Conservation (phyloP, 1,140 invertebrate species). For the Cepaea nemoralis region DNA sequence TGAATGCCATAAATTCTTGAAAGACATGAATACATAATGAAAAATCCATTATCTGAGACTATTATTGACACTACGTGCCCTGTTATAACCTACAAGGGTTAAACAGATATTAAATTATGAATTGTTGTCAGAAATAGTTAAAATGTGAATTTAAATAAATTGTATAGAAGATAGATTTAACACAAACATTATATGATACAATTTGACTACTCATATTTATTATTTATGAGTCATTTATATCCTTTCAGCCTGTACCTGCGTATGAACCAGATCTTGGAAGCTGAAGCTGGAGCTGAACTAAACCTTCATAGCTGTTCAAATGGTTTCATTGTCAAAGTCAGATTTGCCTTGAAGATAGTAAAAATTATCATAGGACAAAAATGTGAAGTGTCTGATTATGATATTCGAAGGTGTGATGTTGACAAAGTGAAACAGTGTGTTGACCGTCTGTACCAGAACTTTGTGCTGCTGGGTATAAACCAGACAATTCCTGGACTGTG, state of each 20-base stretch:
- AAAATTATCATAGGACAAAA: neutral
- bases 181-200: too few species aligned
- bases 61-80: too few species aligned
- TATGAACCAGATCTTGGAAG: neutral
- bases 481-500: slow-evolving; percentile 13
- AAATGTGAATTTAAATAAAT: too few species aligned
- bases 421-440: slow-evolving; percentile 18
- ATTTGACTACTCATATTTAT: too few species aligned
- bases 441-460: neutral
- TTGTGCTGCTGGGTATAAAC: neutral
- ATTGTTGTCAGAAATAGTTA: too few species aligned
- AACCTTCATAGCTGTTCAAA: neutral
- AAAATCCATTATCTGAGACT: too few species aligned
- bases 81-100: too few species aligned
- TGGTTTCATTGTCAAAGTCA: slow-evolving; percentile 1
- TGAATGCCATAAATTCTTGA: too few species aligned
- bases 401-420: neutral
- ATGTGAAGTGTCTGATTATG: neutral
- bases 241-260: neutral
- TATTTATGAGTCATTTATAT: neutral
- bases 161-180: too few species aligned
- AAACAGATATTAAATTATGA: too few species aligned
- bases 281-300: neutral
- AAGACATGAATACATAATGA: too few species aligned
- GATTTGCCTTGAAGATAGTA: neutral